Base-by-base conservation (phyloP, 2,113 vertebrate species). In the Pungitius pungitius region DNA sequence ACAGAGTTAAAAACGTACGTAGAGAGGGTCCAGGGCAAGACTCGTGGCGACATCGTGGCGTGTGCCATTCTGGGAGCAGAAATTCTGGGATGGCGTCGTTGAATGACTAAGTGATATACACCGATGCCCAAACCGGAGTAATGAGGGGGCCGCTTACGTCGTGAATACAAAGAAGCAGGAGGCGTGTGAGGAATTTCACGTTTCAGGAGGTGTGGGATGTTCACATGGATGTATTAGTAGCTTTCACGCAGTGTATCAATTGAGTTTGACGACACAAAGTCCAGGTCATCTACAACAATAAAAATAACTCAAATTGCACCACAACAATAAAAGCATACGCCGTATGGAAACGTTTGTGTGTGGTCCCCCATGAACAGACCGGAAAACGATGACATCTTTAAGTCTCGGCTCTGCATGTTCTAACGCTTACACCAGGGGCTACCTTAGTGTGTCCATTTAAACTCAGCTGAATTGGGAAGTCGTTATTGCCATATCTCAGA, bases 1-100 rank as follows among this genome's bases (percentile, higher is more conserved):
- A 82, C 65, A 11, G 79, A 83, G 90, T 88, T 91, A 90, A 92
- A 90, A 87, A 88, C 33, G 81, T 87, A 85, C 67, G 67, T 77
- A 75, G 85, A 85, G 64, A 74, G 66, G 39, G 33, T 82, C 87
- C 78, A 82, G 87, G 78, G 70, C 64, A 58, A 75, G 56, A 78
- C 69, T 77, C 18, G 27, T 69, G 88, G 90, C 91, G 93, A 91
- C 91, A 90, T 65, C 8, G 80, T 80, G 93, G 88, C 90, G 87
- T 83, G 78, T 40, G 88, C 91, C 92, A 92, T 93, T 93, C 91
- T 93, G 81, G 91, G 92, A 90, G 63, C 69, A 74, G 74, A 81
- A 88, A 89, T 89, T 90, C 81, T 86, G 70, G 83, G 60, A 85
- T 83, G 42, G 73, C 13, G 51, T 39, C 55, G 42, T 79, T 78